Percentiles rank a stretch among this genome's conserved stretches.
phyloP scores from a whole-genome alignment of 2,888 invertebrate genomes.

The Halictus ligatus region DNA sequence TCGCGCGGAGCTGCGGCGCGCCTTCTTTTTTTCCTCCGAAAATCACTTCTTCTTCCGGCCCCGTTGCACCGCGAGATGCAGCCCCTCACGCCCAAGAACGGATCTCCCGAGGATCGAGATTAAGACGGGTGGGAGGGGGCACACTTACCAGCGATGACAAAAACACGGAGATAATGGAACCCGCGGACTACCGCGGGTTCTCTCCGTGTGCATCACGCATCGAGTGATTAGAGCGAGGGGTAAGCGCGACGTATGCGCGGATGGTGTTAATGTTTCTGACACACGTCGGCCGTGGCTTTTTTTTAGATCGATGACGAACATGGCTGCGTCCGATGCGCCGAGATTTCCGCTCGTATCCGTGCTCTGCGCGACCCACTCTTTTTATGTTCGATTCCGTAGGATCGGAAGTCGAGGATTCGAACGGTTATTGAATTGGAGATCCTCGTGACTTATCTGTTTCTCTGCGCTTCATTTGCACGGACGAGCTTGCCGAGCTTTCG shows the following conservation, averaged over 20 bases:
- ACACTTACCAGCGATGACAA: not conserved
- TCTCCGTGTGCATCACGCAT: not conserved
- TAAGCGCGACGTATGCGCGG: not conserved
- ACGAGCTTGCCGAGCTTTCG: too few relatives aligned
- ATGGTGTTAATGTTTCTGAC: slow-evolving; percentile 5
- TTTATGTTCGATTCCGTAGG: not conserved
- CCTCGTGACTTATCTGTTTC: not conserved
- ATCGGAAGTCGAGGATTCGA: not conserved
- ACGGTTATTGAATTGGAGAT: not conserved
- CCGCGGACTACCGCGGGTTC: not conserved
- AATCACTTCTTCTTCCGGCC: not conserved
- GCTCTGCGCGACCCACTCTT: not conserved
- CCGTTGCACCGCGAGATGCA: not conserved
- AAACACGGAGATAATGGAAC: not conserved
- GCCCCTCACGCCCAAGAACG: not conserved
- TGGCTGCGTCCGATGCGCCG: not conserved
- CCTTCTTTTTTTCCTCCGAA: not conserved
- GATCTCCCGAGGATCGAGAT: not conserved
- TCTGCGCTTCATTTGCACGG: too few relatives aligned
- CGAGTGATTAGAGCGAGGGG: not conserved
- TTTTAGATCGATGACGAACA: not conserved
- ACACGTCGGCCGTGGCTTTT: not conserved
- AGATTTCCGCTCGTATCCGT: not conserved
- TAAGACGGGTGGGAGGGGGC: not conserved
- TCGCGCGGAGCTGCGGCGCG: not conserved